Evolutionary conservation across 2,797 vertebrate genomes (phyloP).

Genomic region (Mormyrus hasselquistii): DNA sequence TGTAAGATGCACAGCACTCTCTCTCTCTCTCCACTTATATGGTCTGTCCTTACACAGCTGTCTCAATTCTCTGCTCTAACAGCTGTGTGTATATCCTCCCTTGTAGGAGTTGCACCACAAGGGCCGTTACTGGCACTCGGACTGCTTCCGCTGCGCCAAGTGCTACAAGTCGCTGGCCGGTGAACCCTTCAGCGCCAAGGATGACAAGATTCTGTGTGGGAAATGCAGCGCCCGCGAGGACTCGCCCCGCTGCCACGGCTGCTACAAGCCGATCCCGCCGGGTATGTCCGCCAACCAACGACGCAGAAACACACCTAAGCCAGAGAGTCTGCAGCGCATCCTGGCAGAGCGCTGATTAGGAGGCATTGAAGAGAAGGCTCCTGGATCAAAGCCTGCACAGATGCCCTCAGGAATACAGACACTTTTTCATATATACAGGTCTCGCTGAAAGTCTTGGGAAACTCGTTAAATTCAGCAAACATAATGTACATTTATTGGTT

Average conservation of each 20-base stretch:
- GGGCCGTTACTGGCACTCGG: slow-evolving; percentile 87
- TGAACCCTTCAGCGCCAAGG: slow-evolving; percentile 85
- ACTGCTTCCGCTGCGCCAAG: slow-evolving; percentile 85
- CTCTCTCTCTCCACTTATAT: background rate
- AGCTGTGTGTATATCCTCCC: background rate
- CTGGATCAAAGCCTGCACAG: background rate
- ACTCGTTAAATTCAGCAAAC: background rate
- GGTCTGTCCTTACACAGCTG: background rate
- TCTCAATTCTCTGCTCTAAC: background rate
- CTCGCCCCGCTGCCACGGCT: slow-evolving; percentile 80
- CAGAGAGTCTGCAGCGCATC: background rate
- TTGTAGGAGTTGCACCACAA: slow-evolving; percentile 86
- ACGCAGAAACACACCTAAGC: background rate
- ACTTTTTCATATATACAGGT: background rate
- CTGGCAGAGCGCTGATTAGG: background rate
- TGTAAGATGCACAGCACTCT: background rate
- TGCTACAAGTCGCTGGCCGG: slow-evolving; percentile 86
- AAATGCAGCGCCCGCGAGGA: slow-evolving; percentile 79
- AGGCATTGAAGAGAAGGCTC: background rate
- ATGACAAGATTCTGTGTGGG: slow-evolving; percentile 86
- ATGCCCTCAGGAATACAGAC: background rate
- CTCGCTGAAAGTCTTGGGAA: background rate
- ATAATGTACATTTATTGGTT: background rate
- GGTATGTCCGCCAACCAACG: slow-evolving; percentile 51
- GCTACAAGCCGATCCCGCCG: slow-evolving; percentile 82